Percentiles rank a stretch among this genome's conserved stretches.
Conservation (phyloP, 2,888 invertebrate species). For the Trachelus iudaicus region DNA sequence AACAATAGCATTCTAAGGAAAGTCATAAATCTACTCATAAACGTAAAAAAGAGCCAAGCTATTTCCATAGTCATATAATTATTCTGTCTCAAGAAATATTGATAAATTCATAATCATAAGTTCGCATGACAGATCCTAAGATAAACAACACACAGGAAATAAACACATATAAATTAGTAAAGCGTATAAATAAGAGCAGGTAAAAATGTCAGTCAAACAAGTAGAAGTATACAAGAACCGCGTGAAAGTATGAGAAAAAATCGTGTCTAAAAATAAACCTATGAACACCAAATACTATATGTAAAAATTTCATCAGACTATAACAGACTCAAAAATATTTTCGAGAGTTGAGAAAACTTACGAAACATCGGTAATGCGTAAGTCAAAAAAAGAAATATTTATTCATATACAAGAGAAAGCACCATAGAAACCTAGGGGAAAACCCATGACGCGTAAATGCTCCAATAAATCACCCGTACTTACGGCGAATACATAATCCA, state of each 20-base stretch:
- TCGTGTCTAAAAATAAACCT: neutral
- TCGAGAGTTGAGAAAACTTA: neutral
- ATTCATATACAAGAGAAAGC: neutral
- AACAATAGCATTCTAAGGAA: neutral
- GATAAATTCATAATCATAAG: neutral
- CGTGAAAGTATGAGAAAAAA: neutral
- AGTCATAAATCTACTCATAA: neutral
- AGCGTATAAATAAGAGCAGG: neutral
- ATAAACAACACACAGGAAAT: neutral
- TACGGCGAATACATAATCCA: neutral
- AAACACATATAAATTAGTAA: neutral
- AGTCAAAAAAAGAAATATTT: neutral
- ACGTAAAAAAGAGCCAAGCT: neutral
- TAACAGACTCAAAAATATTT: neutral
- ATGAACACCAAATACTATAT: neutral
- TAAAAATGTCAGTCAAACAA: neutral
- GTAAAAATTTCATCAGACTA: neutral
- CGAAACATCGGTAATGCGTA: neutral
- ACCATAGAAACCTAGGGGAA: neutral
- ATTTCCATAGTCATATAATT: neutral
- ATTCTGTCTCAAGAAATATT: neutral
- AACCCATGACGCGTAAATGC: neutral
- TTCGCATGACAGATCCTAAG: neutral
- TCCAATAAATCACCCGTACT: neutral
- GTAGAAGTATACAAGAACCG: neutral